Conservation (phyloP, 1,140 invertebrate genomes). For the Anastatus disparis region DNA sequence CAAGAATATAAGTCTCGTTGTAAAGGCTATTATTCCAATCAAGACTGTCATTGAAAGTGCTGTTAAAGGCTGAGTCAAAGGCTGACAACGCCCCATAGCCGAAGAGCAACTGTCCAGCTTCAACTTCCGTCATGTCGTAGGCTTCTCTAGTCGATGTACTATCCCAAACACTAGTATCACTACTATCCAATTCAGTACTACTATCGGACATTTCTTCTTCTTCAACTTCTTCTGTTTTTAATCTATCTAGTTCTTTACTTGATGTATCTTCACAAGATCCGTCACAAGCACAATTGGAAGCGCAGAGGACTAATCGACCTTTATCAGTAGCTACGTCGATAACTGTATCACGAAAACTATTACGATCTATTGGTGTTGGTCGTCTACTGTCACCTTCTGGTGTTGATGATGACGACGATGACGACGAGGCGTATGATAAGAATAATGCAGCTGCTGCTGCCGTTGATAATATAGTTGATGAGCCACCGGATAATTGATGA, state of each 20-base stretch:
- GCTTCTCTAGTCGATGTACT: background rate
- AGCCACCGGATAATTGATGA: background rate
- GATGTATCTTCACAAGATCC: background rate
- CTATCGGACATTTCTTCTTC: background rate
- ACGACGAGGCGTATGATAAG: slow-evolving; percentile 20
- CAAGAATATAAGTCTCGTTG: slow-evolving; percentile 58
- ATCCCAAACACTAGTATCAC: background rate
- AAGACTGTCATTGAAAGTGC: slow-evolving; percentile 49
- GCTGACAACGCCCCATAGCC: slow-evolving; percentile 56
- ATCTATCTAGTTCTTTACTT: no score
- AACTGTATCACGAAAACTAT: background rate
- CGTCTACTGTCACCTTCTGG: background rate
- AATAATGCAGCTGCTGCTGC: slow-evolving; percentile 10
- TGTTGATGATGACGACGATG: background rate
- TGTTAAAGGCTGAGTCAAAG: slow-evolving; percentile 47
- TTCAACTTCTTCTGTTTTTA: background rate
- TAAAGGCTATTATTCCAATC: slow-evolving; percentile 44
- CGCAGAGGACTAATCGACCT: background rate
- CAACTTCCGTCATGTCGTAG: slow-evolving; percentile 39
- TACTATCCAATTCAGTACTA: background rate
- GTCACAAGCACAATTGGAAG: background rate
- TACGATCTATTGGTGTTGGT: background rate
- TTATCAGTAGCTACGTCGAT: background rate
- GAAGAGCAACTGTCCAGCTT: slow-evolving; percentile 54
- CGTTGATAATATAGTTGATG: background rate